Evolutionary conservation across 1,140 invertebrate genomes (phyloP).

Genomic region (Colletes gigas): DNA sequence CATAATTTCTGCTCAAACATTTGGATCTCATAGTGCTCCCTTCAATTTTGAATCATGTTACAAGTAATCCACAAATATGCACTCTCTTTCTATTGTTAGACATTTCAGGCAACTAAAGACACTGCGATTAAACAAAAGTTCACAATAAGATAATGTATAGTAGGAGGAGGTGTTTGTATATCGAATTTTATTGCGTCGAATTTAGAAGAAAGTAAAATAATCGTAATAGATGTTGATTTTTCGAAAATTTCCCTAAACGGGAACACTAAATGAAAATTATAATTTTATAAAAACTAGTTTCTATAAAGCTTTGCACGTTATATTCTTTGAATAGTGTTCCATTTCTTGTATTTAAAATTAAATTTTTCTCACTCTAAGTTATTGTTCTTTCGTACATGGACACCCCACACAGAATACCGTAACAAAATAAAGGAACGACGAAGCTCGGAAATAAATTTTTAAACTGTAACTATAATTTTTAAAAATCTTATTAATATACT

Average conservation of each 20-base stretch:
- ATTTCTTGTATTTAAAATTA: neutral
- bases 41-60: slow-evolving; percentile 20
- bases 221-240: neutral
- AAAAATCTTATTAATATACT: neutral
- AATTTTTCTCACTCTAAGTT: neutral
- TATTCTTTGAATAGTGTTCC: neutral
- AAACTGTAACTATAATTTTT: no score
- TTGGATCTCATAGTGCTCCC: slow-evolving; percentile 44
- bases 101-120: slow-evolving; percentile 63
- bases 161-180: slow-evolving; percentile 20
- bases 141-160: slow-evolving; percentile 19
- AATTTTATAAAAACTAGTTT: neutral
- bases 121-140: slow-evolving; percentile 57
- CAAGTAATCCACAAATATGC: slow-evolving; percentile 18
- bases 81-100: slow-evolving; percentile 27
- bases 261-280: neutral
- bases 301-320: neutral
- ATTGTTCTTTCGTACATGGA: neutral
- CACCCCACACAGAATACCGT: neutral
- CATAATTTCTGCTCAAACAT: neutral
- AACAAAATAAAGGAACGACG: no score
- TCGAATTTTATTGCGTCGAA: neutral
- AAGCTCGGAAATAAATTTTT: neutral
- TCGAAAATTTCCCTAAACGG: neutral
- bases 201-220: neutral